Evolutionary conservation across 2,888 invertebrate species (phyloP).

Genomic region (Leptopilina syphax): DNA sequence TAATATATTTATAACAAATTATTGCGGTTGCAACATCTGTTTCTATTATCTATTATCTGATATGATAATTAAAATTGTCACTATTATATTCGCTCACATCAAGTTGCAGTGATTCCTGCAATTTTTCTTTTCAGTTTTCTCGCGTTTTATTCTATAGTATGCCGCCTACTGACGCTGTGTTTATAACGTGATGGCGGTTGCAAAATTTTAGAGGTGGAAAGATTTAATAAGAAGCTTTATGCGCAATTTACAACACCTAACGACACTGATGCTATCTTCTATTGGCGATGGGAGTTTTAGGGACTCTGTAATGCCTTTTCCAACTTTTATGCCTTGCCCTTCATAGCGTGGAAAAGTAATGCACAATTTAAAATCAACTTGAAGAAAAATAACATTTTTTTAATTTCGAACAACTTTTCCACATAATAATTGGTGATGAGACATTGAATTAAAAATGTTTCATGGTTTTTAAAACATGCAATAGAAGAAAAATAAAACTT

Average conservation of each 20-base stretch:
- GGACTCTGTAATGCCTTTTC: constrained; percentile 48
- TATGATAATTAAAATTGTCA: constrained; percentile 40
- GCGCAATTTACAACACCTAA: constrained; percentile 4
- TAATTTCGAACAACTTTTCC: neutral
- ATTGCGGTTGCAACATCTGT: constrained; percentile 1
- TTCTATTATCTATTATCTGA: constrained; percentile 18
- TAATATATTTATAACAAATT: neutral
- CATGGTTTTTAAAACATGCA: neutral
- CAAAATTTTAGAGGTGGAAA: constrained; percentile 1
- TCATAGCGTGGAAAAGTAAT: constrained; percentile 38
- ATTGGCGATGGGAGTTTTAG: constrained; percentile 14
- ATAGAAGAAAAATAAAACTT: neutral
- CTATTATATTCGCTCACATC: constrained; percentile 48
- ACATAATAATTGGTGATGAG: neutral
- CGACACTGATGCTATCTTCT: constrained; percentile 23
- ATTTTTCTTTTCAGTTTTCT: constrained; percentile 70
- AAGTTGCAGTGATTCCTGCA: constrained; percentile 61
- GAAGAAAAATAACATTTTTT: neutral
- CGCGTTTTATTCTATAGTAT: constrained; percentile 74
- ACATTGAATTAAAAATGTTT: neutral
- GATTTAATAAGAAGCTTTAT: constrained; percentile 10
- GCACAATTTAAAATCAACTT: neutral
- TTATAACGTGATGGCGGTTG: constrained; percentile 35
- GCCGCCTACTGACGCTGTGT: constrained; percentile 71
- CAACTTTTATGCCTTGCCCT: constrained; percentile 39